Evolutionary conservation across 2,113 vertebrate genomes (phyloP).

Genomic region (Gambusia holbrooki): DNA sequence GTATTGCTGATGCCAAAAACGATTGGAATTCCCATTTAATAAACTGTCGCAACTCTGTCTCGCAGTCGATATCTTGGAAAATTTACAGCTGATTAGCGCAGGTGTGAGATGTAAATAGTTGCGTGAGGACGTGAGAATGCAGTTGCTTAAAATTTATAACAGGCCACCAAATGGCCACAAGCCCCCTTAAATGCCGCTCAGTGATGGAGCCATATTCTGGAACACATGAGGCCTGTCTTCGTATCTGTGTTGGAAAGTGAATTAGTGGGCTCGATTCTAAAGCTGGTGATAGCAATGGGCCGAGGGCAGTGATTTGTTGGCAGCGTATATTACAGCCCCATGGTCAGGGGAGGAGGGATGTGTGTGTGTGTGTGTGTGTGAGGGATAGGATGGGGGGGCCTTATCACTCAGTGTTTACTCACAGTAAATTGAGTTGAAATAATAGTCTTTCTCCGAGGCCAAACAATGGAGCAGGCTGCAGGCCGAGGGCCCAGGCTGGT

Average conservation of each 20-base stretch:
- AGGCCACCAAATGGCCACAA: conserved; percentile 67
- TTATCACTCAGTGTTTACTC: conserved; percentile 85
- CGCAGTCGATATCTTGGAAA: conserved; percentile 40
- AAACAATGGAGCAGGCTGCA: conserved; percentile 79
- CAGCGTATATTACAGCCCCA: conserved; percentile 77
- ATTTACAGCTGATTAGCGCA: conserved; percentile 42
- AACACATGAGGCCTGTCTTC: conserved; percentile 78
- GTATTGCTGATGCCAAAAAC: conserved; percentile 53
- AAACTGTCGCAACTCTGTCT: conserved; percentile 31
- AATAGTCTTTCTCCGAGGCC: conserved; percentile 82
- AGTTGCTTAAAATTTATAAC: conserved; percentile 67
- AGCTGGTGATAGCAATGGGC: conserved; percentile 71
- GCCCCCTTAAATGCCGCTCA: conserved; percentile 52
- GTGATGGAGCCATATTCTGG: conserved; percentile 69
- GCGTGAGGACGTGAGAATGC: conserved; percentile 46
- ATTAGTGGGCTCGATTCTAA: conserved; percentile 75
- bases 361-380: conserved; percentile 29
- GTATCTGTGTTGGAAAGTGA: conserved; percentile 79
- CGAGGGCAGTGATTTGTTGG: conserved; percentile 79
- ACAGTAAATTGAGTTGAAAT: conserved; percentile 86
- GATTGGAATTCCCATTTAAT: conserved; percentile 54
- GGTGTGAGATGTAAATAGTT: conserved; percentile 47
- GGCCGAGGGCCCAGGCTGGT: conserved; percentile 72
- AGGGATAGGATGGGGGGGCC: conserved; percentile 65
- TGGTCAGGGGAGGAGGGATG: conserved; percentile 64